phyloP scores from a whole-genome alignment of 2,888 invertebrate species.

The Quadroppia sp. region DNA sequence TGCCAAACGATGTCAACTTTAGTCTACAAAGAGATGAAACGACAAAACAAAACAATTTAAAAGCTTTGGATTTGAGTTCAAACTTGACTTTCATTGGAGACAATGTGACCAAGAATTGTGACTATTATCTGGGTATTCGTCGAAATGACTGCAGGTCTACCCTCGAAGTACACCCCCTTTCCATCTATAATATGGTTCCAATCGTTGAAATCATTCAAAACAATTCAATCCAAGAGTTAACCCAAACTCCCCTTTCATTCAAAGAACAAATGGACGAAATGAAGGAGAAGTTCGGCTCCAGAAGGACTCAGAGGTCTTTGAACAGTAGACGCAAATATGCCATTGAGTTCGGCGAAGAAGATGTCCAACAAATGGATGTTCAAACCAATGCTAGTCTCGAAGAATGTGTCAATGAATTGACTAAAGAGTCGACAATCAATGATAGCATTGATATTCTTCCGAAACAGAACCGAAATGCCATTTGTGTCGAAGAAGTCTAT shows the following conservation, averaged over 20 bases:
- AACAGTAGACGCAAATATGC: conserved; percentile 41
- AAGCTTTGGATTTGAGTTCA: background rate
- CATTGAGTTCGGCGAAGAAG: conserved; percentile 41
- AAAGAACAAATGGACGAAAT: conserved; percentile 41
- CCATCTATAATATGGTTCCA: conserved; percentile 17
- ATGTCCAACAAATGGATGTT: conserved; percentile 29
- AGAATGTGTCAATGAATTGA: background rate
- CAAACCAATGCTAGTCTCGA: background rate
- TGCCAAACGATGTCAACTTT: background rate
- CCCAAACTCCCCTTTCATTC: conserved; percentile 4
- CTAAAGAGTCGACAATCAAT: background rate
- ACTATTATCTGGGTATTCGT: conserved; percentile 4
- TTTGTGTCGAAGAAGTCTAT: conserved; percentile 36
- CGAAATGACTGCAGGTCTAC: background rate
- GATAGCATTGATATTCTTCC: conserved; percentile 37
- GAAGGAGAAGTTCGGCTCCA: conserved; percentile 41
- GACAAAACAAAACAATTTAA: background rate
- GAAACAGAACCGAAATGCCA: conserved; percentile 35
- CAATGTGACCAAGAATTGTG: background rate
- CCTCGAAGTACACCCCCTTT: background rate
- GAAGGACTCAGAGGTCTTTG: conserved; percentile 34
- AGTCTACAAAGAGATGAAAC: background rate
- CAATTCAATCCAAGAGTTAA: background rate
- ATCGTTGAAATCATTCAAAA: conserved; percentile 1
- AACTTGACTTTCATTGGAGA: background rate